Conservation (phyloP, 2,113 vertebrate species). For the Malurus melanocephalus region DNA sequence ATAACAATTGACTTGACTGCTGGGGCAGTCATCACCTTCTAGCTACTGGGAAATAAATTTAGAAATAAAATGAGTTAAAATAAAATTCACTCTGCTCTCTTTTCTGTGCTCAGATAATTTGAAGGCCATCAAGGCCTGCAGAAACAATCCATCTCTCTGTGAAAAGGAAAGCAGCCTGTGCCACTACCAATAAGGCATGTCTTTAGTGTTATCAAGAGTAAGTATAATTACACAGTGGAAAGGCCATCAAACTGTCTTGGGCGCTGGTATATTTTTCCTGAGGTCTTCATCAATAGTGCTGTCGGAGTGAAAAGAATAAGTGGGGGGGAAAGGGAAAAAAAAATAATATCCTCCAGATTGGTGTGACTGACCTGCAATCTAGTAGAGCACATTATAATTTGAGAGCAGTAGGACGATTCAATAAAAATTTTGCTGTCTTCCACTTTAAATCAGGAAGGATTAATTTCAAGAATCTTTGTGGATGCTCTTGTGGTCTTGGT, state of each 20-base stretch:
- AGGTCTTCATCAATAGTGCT: conserved; percentile 73
- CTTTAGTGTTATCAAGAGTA: conserved; percentile 70
- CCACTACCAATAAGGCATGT: conserved; percentile 68
- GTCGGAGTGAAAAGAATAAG: conserved; percentile 58
- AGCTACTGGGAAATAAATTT: conserved; percentile 77
- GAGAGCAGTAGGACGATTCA: conserved; percentile 57
- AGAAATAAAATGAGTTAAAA: conserved; percentile 83
- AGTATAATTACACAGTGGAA: conserved; percentile 73
- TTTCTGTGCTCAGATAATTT: conserved; percentile 75
- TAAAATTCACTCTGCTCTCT: conserved; percentile 77
- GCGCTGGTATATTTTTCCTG: conserved; percentile 60
- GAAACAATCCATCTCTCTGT: conserved; percentile 74
- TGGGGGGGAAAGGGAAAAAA: background rate
- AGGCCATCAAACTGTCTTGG: conserved; percentile 69
- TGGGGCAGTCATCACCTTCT: conserved; percentile 71
- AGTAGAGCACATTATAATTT: conserved; percentile 59
- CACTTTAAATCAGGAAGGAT: conserved; percentile 65
- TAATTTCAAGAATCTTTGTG: conserved; percentile 56
- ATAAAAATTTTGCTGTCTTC: conserved; percentile 59
- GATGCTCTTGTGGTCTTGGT: background rate
- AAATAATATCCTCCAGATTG: conserved; percentile 47
- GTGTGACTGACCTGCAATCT: conserved; percentile 65
- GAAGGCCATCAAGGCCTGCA: conserved; percentile 73
- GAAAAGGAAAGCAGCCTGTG: conserved; percentile 66
- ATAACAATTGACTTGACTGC: conserved; percentile 79